Percentiles rank a stretch among this genome's conserved stretches.
phyloP scores from a whole-genome alignment of 1,140 invertebrate genomes.

The Drosophila obscura region DNA sequence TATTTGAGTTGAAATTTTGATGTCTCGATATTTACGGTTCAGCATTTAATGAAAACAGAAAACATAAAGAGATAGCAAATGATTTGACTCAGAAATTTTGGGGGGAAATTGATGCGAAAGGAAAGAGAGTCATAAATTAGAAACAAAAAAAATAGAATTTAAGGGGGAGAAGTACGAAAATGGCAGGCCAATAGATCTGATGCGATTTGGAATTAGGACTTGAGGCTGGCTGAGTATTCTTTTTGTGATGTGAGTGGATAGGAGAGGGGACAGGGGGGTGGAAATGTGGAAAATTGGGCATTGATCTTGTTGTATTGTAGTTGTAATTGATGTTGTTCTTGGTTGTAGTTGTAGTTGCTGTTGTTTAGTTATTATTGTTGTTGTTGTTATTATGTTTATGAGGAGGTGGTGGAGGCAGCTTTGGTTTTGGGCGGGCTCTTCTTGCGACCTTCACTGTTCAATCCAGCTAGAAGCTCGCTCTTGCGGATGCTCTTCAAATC shows the following conservation, averaged over 20 bases:
- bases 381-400: conserved; percentile 74
- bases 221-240: conserved; percentile 55
- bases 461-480: conserved; percentile 92
- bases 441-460: conserved; percentile 87
- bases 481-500: conserved; percentile 96
- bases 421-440: conserved; percentile 80
- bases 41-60: neutral
- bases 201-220: conserved; percentile 44
- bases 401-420: conserved; percentile 83
- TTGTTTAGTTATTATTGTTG: conserved; percentile 44
- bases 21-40: neutral
- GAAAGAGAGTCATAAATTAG: conserved; percentile 46
- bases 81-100: conserved; percentile 23
- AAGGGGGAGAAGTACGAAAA: conserved; percentile 29
- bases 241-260: conserved; percentile 58
- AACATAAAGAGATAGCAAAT: conserved; percentile 31
- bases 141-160: conserved; percentile 17
- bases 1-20: conserved; percentile 29
- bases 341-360: conserved; percentile 59
- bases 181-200: conserved; percentile 37
- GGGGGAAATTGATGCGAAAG: neutral
- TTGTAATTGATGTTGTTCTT: conserved; percentile 37
- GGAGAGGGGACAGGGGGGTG: conserved; percentile 29
- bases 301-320: conserved; percentile 71
- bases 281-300: conserved; percentile 44